Base-by-base conservation (phyloP, 1,140 invertebrate species). In the Drosophila mauritiana region DNA sequence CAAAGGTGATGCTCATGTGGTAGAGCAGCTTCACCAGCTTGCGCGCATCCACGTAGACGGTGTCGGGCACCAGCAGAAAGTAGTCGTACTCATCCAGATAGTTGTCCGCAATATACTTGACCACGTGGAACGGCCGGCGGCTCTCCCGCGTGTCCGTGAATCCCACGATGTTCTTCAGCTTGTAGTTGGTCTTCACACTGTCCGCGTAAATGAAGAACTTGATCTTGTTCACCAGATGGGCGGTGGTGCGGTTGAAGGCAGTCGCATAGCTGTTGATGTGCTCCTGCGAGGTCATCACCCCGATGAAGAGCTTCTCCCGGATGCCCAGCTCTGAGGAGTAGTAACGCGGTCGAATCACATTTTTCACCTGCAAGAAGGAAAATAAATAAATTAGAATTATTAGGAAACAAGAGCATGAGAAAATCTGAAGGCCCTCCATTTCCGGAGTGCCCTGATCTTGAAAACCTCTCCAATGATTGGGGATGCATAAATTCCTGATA, bases 291-390 rank as follows among this genome's bases (percentile, higher is more conserved):
- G 96, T 96, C 61, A 98, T 93, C 43, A 98, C 95, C 3, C 96
- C 97, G 17, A 98, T 95, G 81, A 98, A 96, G n/a, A 98, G 91
- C 90, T 97, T 97, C 36, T 98, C 96, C 48, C 96, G 94, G 49
- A 99, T 98, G 2, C 97, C 97, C 36, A 99, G 94, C 93, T 99
- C 98, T 0, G 97, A 98, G 12, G 96, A 97, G 92, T 98, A 98
- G 93, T 98, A 99, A 34, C 97, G 94, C 1, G 97, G 97, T 6
- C 98, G 94, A 36, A 96, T 93, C 54, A 97, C 92, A 73, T 90
- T 93, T 78, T 92, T 92, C 1, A 91, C 91, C 88, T 92, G 42
- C 6, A 31, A 22, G 25, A 42, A 42, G 48, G 8, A 13, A 13
- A 10, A 10, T 1, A 31, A 31, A 22, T 22, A 0, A 22, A 22